These are phyloP conservation scores for Drosophila siamana DNA, from an alignment of 2,888 invertebrate genomes.

Conservation along the genomic window DNA sequence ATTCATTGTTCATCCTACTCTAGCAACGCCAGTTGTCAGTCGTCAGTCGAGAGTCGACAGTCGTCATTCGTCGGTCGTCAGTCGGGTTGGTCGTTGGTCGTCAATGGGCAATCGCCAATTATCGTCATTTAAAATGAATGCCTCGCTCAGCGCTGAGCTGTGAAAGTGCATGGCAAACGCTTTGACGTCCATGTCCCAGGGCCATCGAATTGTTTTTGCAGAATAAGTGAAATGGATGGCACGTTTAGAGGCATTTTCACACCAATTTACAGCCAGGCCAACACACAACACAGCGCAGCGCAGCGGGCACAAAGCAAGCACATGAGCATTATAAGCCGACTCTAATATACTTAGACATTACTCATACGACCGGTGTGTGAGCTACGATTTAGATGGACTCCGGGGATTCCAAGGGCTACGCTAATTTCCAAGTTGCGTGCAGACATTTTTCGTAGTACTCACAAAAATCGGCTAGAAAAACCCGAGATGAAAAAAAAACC, in stretches of 20 bases:
- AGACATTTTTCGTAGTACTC: slow-evolving; percentile 37
- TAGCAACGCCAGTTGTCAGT: slow-evolving; percentile 5
- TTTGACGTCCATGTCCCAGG: slow-evolving; percentile 14
- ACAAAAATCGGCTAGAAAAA: slow-evolving; percentile 32
- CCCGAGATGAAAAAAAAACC: slow-evolving; percentile 12
- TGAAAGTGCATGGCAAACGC: slow-evolving; percentile 37
- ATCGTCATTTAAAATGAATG: slow-evolving; percentile 62
- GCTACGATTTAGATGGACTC: slow-evolving; percentile 25
- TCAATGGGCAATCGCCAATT: slow-evolving; percentile 47
- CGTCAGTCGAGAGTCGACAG: slow-evolving; percentile 2
- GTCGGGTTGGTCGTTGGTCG: slow-evolving; percentile 6
- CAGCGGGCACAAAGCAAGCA: background rate
- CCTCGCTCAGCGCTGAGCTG: slow-evolving; percentile 33
- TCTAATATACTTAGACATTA: slow-evolving; percentile 41
- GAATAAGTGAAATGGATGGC: slow-evolving; percentile 54
- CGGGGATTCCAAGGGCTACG: slow-evolving; percentile 15
- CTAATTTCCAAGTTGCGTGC: slow-evolving; percentile 73
- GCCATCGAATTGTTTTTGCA: slow-evolving; percentile 37
- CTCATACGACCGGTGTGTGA: slow-evolving; percentile 66
- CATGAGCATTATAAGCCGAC: slow-evolving; percentile 10
- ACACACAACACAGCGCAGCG: slow-evolving; percentile 1
- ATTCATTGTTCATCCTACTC: slow-evolving; percentile 8
- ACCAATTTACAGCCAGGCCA: slow-evolving; percentile 60
- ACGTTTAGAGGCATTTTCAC: slow-evolving; percentile 70
- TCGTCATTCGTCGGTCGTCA: slow-evolving; percentile 7